Evolutionary conservation across 1,140 invertebrate species (phyloP).

Genomic region (Dryas iulia): DNA sequence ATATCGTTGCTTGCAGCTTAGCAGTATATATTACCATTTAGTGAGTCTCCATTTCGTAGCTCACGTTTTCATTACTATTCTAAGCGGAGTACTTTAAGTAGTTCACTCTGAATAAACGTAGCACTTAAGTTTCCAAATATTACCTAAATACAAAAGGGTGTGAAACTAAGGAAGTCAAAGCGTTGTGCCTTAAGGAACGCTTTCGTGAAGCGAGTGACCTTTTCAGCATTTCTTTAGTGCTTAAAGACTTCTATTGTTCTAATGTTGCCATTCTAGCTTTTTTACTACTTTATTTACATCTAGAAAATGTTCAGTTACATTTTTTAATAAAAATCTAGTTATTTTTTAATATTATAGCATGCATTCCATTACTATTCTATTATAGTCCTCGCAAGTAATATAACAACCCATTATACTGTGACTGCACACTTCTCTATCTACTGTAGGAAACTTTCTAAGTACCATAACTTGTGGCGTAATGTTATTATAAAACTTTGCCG

Average conservation of each 20-base stretch:
- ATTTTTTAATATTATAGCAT: background rate
- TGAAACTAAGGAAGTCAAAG: conserved; percentile 14
- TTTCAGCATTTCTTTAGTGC: conserved; percentile 36
- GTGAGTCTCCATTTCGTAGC: background rate
- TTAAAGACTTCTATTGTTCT: conserved; percentile 44
- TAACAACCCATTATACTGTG: conserved; percentile 2
- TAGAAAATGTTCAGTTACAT: background rate
- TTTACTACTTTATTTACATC: background rate
- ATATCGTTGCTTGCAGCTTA: too few species aligned
- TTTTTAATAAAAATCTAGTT: background rate
- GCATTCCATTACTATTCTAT: background rate
- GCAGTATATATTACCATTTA: background rate
- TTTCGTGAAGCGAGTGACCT: conserved; percentile 33
- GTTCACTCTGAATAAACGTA: background rate
- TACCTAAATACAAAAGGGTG: conserved; percentile 12
- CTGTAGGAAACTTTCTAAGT: conserved; percentile 13
- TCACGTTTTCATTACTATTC: background rate
- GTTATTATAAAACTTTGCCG: conserved; percentile 47
- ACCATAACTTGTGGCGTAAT: conserved; percentile 33
- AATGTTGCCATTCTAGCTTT: conserved; percentile 36
- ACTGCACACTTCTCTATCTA: conserved; percentile 9
- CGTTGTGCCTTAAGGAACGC: conserved; percentile 8
- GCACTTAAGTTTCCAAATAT: conserved; percentile 16
- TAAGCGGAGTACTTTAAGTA: background rate
- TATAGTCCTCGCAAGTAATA: background rate